These are phyloP conservation scores for Idaea straminata DNA, from an alignment of 2,888 invertebrate genomes.

Conservation along the genomic window DNA sequence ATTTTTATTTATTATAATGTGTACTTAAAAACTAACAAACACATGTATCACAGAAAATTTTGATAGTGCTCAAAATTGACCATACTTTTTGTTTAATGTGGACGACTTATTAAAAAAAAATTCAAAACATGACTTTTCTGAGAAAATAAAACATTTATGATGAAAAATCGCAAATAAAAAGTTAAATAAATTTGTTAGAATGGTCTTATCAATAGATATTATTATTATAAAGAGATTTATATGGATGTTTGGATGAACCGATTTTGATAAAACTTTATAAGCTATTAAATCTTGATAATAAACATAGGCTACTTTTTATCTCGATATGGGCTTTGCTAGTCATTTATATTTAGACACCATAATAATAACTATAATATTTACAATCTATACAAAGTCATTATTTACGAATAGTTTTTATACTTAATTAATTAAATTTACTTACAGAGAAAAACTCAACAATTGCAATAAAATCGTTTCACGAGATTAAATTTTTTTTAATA, in stretches of 20 bases:
- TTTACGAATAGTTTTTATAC: neutral
- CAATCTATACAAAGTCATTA: neutral
- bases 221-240: neutral
- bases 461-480: neutral
- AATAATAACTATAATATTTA: neutral
- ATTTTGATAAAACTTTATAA: no score
- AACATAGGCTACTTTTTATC: no score
- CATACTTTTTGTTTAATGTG: constrained; percentile 60
- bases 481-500: constrained; percentile 7
- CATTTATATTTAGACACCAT: neutral
- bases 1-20: constrained; percentile 31
- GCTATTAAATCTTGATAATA: neutral
- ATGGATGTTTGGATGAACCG: neutral
- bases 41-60: constrained; percentile 78
- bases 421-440: neutral
- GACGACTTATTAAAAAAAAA: constrained; percentile 46
- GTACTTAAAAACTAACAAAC: constrained; percentile 64
- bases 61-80: constrained; percentile 78
- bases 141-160: neutral
- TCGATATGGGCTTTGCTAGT: neutral
- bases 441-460: neutral
- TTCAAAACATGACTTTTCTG: neutral
- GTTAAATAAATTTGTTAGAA: neutral
- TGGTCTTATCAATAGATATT: neutral
- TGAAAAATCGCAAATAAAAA: constrained; percentile 8